Base-by-base conservation (phyloP, 2,797 vertebrate species). In the Acipenser transmontanus region DNA sequence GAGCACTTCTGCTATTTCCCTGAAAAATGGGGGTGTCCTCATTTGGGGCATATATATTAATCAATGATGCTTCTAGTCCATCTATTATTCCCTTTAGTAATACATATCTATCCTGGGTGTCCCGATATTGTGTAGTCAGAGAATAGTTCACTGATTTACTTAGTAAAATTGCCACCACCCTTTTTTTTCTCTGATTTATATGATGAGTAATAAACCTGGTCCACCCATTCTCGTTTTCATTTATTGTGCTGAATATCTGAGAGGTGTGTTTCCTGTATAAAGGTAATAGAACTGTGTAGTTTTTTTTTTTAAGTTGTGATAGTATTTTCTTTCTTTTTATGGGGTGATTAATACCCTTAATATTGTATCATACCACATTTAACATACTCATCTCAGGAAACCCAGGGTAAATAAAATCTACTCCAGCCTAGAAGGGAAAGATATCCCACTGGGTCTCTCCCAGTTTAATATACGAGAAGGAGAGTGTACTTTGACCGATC, bases 41-140 rank as follows among this genome's bases (percentile, higher is more conserved):
- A 49, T 72, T 66, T 9, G 64, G 61, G 10, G 59, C 66, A 48
- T 64, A 68, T 65, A 62, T 1, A 60, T 67, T 70, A 2, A 70
- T 50, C 63, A 71, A 52, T 20, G 65, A 66, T 66, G 52, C 62
- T 64, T 60, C 68, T 17, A 20, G 50, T 13, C 47, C 17, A 14
- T 7, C n/a, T 47, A 67, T 66, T n/a, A 17, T 62, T 1, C 68
- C 61, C 4, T 14, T 61, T 49, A 49, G 61, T 47, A 67, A 60
- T 47, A 67, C 12, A 64, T 57, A 71, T 61, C 66, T 66, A 49
- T 47, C 62, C 7, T 68, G 17, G 13, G 56, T n/a, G 59, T 64
- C 62, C 8, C 17, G 20, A 57, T 17, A 54, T 12, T 12, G 6
- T 63, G 14, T 20, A 17, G 17, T 6, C 49, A 49, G 61, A 64